These are phyloP conservation scores for Lagenorhynchus albirostris DNA, from an alignment of 2,113 vertebrate genomes.

Conservation along the genomic window DNA sequence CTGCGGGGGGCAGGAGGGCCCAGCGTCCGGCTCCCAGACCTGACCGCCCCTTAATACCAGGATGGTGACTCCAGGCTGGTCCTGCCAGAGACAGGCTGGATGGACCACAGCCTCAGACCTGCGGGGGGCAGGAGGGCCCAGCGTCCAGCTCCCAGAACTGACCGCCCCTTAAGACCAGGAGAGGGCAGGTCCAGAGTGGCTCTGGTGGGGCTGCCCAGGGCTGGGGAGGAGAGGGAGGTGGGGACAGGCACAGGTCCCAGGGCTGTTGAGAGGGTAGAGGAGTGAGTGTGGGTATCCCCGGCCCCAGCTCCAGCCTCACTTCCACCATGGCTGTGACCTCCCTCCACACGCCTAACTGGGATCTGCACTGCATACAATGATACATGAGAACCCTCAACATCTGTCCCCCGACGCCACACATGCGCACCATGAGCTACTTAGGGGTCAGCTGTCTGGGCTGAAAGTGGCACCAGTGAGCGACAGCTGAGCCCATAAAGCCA, in stretches of 20 bases:
- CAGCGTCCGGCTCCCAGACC: background rate
- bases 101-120: background rate
- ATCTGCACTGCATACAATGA: fast-evolving
- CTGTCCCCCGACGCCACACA: background rate
- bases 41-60: background rate
- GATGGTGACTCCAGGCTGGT: background rate
- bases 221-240: fast-evolving
- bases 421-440: fast-evolving
- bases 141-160: fast-evolving
- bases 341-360: fast-evolving
- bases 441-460: background rate
- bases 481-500: background rate
- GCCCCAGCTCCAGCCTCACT: background rate
- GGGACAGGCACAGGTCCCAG: background rate
- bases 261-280: no score
- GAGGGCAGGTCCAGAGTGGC: background rate
- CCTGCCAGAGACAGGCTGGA: background rate
- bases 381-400: fast-evolving
- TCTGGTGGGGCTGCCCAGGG: background rate
- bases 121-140: fast-evolving
- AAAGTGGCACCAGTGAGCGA: background rate
- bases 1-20: fast-evolving
- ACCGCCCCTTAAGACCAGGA: background rate
- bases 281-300: fast-evolving
- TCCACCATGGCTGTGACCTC: background rate